A percentile compares a stretch with the other conserved stretches of the same genome.
These are phyloP conservation scores for Drosophila mimetica DNA, from an alignment of 2,888 invertebrate genomes.

Conservation along the genomic window DNA sequence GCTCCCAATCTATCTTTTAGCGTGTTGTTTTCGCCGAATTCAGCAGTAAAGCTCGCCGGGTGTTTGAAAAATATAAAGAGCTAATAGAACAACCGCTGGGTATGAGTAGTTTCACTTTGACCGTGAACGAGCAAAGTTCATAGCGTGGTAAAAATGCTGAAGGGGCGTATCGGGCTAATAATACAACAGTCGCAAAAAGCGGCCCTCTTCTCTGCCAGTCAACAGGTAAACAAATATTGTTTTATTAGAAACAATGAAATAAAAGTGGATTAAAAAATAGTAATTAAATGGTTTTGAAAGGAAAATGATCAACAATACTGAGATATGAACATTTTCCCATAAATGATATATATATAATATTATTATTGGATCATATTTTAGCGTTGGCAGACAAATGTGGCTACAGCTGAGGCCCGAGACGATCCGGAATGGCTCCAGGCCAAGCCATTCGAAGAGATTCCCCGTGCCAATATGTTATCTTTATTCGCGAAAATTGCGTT, in stretches of 20 bases:
- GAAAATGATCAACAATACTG: too few species aligned
- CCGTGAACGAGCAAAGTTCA: constrained; percentile 5
- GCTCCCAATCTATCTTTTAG: constrained; percentile 11
- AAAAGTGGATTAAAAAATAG: neutral
- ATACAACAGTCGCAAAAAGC: constrained; percentile 22
- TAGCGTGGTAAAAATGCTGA: constrained; percentile 25
- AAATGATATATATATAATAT: neutral
- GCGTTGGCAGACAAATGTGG: constrained; percentile 56
- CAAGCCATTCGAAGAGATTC: constrained; percentile 70
- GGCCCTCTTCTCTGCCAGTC: neutral
- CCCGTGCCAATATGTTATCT: constrained; percentile 45
- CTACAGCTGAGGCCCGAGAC: constrained; percentile 17
- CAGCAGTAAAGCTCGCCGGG: neutral
- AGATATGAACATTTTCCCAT: too few species aligned
- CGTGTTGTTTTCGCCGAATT: constrained; percentile 3
- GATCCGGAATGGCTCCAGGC: constrained; percentile 72
- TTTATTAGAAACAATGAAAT: neutral
- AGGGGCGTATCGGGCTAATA: constrained; percentile 16
- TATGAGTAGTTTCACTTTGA: constrained; percentile 9
- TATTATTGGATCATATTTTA: constrained; percentile 6
- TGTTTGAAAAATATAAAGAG: constrained; percentile 11
- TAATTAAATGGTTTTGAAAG: too few species aligned
- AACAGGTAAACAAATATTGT: constrained; percentile 13
- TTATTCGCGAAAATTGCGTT: constrained; percentile 51
- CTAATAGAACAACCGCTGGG: neutral